Conservation (phyloP, 1,140 invertebrate genomes). For the Calycopis cecrops region DNA sequence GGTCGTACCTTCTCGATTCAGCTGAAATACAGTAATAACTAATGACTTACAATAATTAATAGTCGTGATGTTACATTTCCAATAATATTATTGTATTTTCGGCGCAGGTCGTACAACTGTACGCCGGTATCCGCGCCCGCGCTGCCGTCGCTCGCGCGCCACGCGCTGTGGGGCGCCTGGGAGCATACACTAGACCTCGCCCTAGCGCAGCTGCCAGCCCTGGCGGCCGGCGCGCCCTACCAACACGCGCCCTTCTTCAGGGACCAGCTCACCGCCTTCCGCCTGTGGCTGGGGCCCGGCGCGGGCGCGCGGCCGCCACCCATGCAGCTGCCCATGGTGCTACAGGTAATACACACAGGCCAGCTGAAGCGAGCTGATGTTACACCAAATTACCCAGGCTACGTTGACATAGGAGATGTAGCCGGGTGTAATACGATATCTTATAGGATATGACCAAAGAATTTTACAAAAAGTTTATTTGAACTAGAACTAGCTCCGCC, state of each 20-base stretch:
- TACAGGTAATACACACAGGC: slow-evolving; percentile 51
- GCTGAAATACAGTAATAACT: too few species aligned
- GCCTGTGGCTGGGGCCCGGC: slow-evolving; percentile 94
- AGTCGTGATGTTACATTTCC: slow-evolving; percentile 14
- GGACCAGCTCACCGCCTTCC: slow-evolving; percentile 98
- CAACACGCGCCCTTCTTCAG: slow-evolving; percentile 95
- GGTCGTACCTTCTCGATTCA: too few species aligned
- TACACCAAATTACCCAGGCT: too few species aligned
- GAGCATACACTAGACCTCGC: slow-evolving; percentile 96
- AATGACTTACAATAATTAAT: too few species aligned
- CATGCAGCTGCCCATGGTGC: slow-evolving; percentile 97
- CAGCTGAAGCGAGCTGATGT: too few species aligned
- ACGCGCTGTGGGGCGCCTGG: slow-evolving; percentile 97
- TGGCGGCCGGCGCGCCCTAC: slow-evolving; percentile 82
- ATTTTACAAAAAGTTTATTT: too few species aligned
- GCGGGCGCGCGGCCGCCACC: slow-evolving; percentile 86
- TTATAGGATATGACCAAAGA: too few species aligned
- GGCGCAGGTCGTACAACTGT: slow-evolving; percentile 90
- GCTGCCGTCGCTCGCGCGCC: slow-evolving; percentile 92
- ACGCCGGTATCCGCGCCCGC: slow-evolving; percentile 92
- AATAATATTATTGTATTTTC: background rate
- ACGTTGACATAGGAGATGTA: too few species aligned
- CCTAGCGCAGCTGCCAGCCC: slow-evolving; percentile 89
- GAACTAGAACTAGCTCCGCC: too few species aligned
- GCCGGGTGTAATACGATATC: too few species aligned